phyloP scores from a whole-genome alignment of 37 sponge, comb jelly and placozoan genomes.

The Petrosia ficiformis region DNA sequence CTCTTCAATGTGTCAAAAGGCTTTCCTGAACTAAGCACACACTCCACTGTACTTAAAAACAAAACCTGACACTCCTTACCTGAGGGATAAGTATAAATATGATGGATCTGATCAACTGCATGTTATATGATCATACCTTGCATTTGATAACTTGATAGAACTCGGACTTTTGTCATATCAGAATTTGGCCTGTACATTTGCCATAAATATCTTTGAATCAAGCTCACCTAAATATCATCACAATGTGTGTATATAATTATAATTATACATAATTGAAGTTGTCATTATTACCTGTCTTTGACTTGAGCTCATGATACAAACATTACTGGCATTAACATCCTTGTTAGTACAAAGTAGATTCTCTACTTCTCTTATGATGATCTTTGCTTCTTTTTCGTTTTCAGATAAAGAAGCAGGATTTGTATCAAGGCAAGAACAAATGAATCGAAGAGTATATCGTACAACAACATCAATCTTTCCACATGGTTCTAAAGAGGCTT shows the following conservation, averaged over 20 bases:
- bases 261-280: not conserved
- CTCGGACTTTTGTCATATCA: not conserved
- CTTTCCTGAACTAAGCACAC: conserved; percentile 15
- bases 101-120: not conserved
- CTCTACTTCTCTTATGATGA: not conserved
- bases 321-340: not conserved
- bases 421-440: not conserved
- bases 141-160: not conserved
- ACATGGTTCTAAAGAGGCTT: not conserved
- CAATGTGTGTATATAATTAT: too few relatives aligned
- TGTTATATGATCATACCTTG: not conserved
- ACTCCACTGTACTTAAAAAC: conserved; percentile 66
- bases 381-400: not conserved
- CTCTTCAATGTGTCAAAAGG: conserved; percentile 68
- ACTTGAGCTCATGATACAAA: not conserved
- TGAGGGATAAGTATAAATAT: not conserved
- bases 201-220: too few relatives aligned
- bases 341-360: not conserved
- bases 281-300: not conserved
- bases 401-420: not conserved
- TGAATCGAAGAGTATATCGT: not conserved
- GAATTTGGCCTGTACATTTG: too few relatives aligned
- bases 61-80: conserved; percentile 60
- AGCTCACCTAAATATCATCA: too few relatives aligned
- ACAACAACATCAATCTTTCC: not conserved